Base-by-base conservation (phyloP, 1,140 invertebrate species). In the Papilio machaon region DNA sequence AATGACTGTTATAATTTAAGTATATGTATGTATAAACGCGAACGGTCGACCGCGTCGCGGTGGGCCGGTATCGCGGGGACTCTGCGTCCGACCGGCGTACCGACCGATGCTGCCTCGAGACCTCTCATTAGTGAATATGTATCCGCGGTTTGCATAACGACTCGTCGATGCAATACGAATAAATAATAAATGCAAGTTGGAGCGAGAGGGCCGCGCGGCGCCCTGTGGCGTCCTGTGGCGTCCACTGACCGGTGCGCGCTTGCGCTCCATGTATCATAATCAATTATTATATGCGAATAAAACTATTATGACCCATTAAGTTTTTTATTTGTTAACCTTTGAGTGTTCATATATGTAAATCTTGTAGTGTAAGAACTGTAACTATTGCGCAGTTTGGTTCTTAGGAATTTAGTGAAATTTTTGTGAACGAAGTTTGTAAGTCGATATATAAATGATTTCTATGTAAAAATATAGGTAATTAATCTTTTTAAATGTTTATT, bases 271-370 rank as follows among this genome's bases (percentile, higher is more conserved):
- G 93, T 93, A 94, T 93, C 92, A 94, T 94, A 93, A 94, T 92
- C 91, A 93, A 93, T 94, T 91, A 94, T 92, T 92, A 91, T 94
- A 94, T 93, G 91, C 91, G 91, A 94, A 92, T 94, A 94, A 94
- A 94, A 93, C 88, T 93, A 93, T 93, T 91, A 94, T 94, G 92
- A 94, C 92, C 86, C 88, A 92, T 74, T 54, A 81, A 78, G 73
- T 79, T 82, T 88, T 90, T 87, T 82, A 82, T 82, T 84, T 83
- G 70, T 73, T 78, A 43, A 47, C 79, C 38, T 73, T 49, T 30
- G 49, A 70, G 23, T 80, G n/a, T 70, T 70, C 64, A 70, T 70
- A 70, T 11, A 70, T 70, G 64, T 70, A 70, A 70, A 70, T 70
- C 64, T 67, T 70, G 30, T 70, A 70, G 30, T 70, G 30, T 70